Evolutionary conservation across 2,888 invertebrate species (phyloP), one percentile per base, ranked within the genome.

Genomic region (Heliconius erato): DNA sequence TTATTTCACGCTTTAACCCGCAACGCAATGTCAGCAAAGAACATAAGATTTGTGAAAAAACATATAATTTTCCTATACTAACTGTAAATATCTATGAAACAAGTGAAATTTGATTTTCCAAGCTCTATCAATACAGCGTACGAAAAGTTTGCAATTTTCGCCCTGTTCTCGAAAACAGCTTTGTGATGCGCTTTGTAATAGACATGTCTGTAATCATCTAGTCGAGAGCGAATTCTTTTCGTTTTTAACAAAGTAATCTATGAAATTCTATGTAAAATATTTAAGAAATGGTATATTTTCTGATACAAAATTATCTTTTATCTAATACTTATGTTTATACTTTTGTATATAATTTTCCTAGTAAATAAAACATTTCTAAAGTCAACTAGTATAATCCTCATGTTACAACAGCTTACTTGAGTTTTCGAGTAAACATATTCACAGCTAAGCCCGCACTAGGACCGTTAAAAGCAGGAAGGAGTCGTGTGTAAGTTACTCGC

Each of bases 381-480:
- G 35, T 35, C n/a, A n/a, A 44, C 16, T 1, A 26, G 71, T 28
- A 44, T 76, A 76, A 77, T 63, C 44, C 40, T 28, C 12, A 44
- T 23, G 44, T 65, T 44, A 67, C 44, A 65, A 63, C 35, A 12
- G 40, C 76, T 77, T 32, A 63, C 63, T 77, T 40, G 35, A 63
- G 40, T 35, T 77, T 77, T n/a, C 26, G 3, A 65, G 76, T 40
- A 65, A 74, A 77, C 28, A 77, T 77, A 77, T 77, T 77, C 77
- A 63, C 11, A 35, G 26, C 26, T 77, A 77, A 67, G 2, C 11
- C 44, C 65, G 77, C 40, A 63, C 44, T 67, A 77, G 28, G 26
- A 67, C 2, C 65, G 65, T 19, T 28, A 44, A 77, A 78, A 67
- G 4, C 67, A 9, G 77, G 9, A 65, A 44, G 40, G 19, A n/a